phyloP scores from a whole-genome alignment of 2,797 vertebrate genomes.

The Setipinna tenuifilis region DNA sequence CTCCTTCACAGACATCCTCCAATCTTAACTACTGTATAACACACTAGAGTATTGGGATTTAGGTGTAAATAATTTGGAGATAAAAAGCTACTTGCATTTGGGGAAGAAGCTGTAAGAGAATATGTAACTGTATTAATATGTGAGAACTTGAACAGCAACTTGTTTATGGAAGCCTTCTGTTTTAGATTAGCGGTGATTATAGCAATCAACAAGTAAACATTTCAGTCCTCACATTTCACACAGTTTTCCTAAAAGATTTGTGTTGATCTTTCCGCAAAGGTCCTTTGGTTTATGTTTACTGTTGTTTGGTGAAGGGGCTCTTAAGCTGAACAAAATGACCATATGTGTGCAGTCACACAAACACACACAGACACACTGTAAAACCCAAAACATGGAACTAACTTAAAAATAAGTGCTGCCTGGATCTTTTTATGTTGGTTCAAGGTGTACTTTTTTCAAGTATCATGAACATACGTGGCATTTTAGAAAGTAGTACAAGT shows the following conservation, averaged over 20 bases:
- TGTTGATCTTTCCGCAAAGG: not conserved
- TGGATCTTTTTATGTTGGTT: no score
- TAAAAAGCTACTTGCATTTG: not conserved
- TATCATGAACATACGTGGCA: no score
- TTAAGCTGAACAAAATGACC: slow-evolving; percentile 4
- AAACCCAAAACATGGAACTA: no score
- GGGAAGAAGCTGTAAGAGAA: not conserved
- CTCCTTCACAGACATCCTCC: not conserved
- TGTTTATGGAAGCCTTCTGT: not conserved
- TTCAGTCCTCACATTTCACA: not conserved
- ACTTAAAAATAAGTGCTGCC: no score
- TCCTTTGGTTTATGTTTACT: not conserved
- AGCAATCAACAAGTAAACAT: no score
- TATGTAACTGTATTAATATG: slow-evolving; percentile 8
- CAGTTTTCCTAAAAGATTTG: not conserved
- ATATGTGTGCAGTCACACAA: not conserved
- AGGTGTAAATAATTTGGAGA: not conserved
- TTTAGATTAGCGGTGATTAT: not conserved
- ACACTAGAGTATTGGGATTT: not conserved
- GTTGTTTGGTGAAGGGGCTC: not conserved
- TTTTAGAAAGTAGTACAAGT: no score
- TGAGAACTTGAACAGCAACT: slow-evolving; percentile 10
- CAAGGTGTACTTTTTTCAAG: no score
- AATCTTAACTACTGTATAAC: not conserved
- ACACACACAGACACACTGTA: not conserved